Conservation (phyloP, 2,888 invertebrate species). For the Andrena haemorrhoa region DNA sequence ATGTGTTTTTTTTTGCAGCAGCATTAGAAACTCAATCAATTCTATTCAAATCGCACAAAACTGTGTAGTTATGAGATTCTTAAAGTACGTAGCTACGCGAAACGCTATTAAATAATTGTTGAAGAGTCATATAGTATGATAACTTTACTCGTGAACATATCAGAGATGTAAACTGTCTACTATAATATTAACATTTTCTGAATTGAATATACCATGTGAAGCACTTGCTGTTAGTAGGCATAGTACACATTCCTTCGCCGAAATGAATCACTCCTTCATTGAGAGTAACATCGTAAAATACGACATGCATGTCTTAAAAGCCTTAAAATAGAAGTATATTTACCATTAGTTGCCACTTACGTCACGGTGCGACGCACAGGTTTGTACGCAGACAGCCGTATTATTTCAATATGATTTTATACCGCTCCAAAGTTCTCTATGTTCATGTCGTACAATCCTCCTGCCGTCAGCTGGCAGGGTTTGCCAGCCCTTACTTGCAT, state of each 20-base stretch:
- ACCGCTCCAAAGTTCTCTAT: constrained; percentile 41
- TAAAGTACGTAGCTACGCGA: too few species aligned
- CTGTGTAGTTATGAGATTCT: too few species aligned
- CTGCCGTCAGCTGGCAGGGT: constrained; percentile 42
- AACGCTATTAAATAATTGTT: too few species aligned
- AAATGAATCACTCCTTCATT: constrained; percentile 31
- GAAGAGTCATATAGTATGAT: too few species aligned
- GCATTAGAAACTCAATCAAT: too few species aligned
- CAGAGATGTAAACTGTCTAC: too few species aligned
- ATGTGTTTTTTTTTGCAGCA: too few species aligned
- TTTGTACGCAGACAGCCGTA: neutral
- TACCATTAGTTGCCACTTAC: neutral
- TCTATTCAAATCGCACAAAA: too few species aligned
- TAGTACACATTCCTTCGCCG: neutral
- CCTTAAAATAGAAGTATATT: constrained; percentile 39
- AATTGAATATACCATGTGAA: too few species aligned
- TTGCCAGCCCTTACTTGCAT: constrained; percentile 20
- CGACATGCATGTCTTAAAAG: constrained; percentile 55
- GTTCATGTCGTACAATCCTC: constrained; percentile 35
- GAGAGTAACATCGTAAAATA: constrained; percentile 61
- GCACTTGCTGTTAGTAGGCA: too few species aligned
- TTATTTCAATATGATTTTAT: neutral
- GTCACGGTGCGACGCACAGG: neutral
- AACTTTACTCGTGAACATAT: too few species aligned
- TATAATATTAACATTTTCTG: too few species aligned